phyloP scores from a whole-genome alignment of 2,888 invertebrate species.

The Omphaloscelis lunosa region DNA sequence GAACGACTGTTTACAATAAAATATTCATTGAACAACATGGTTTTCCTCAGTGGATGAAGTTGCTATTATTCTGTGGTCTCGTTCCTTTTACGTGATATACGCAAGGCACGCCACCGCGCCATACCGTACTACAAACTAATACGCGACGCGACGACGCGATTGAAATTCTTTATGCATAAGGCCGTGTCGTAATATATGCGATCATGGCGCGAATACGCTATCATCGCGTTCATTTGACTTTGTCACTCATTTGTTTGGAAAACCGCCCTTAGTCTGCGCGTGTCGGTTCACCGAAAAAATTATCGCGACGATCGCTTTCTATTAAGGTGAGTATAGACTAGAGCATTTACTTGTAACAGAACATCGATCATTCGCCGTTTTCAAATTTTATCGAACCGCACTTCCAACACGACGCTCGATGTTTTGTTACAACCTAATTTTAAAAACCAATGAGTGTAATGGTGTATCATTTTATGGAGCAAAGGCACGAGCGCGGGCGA shows the following conservation, averaged over 20 bases:
- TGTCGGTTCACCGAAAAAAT: not conserved
- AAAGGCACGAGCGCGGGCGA: too few species aligned
- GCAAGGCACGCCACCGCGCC: not conserved
- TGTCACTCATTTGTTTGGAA: not conserved
- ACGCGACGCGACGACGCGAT: not conserved
- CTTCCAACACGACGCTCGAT: too few species aligned
- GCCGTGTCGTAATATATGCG: not conserved
- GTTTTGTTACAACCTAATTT: too few species aligned
- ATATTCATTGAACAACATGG: not conserved
- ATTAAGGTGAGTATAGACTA: too few species aligned
- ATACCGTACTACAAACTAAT: not conserved
- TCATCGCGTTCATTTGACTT: not conserved
- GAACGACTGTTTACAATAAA: not conserved
- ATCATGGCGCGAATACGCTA: not conserved
- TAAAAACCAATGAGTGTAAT: too few species aligned
- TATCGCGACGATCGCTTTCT: too few species aligned
- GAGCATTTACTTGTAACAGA: too few species aligned
- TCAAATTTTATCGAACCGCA: too few species aligned
- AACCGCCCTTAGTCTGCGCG: not conserved
- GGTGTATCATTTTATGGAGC: too few species aligned
- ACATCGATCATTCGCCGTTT: too few species aligned
- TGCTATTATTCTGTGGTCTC: not conserved
- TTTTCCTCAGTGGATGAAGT: not conserved
- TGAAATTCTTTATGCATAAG: conserved; percentile 7
- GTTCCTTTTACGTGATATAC: not conserved